phyloP scores from a whole-genome alignment of 2,888 invertebrate species.

The Troides aeacus region DNA sequence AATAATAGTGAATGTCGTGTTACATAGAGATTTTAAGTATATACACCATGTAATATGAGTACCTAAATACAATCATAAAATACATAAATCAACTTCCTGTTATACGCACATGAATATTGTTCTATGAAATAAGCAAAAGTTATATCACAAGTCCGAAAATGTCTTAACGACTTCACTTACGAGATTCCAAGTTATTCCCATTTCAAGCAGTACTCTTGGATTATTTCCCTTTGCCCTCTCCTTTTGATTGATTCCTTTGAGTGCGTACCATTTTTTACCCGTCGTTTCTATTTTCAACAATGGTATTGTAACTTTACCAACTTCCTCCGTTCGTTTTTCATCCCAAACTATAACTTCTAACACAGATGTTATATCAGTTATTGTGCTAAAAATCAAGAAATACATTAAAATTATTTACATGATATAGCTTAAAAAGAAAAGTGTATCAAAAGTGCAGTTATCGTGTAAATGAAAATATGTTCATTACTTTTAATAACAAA shows the following conservation, averaged over 20 bases:
- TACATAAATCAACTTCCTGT: background rate
- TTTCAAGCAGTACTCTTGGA: slow-evolving; percentile 91
- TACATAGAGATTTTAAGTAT: no score
- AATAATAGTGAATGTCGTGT: no score
- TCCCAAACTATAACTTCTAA: slow-evolving; percentile 95
- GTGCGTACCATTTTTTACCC: slow-evolving; percentile 94
- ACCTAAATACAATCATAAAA: background rate
- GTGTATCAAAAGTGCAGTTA: background rate
- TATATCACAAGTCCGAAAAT: background rate
- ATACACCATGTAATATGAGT: no score
- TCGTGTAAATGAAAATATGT: no score
- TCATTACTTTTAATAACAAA: no score
- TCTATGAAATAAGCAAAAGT: background rate
- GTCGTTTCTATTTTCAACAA: slow-evolving; percentile 89
- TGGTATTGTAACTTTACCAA: slow-evolving; percentile 94
- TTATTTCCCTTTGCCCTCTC: slow-evolving; percentile 92
- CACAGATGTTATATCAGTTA: slow-evolving; percentile 95
- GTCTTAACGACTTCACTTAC: slow-evolving; percentile 63
- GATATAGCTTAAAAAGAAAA: background rate
- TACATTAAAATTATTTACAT: background rate
- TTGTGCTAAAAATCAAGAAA: slow-evolving; percentile 77
- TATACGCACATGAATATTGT: slow-evolving; percentile 2
- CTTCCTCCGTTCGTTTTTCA: slow-evolving; percentile 97
- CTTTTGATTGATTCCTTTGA: slow-evolving; percentile 94
- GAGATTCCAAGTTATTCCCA: slow-evolving; percentile 93